Conservation (phyloP, 2,797 vertebrate genomes). For the Molossus alvarezi region DNA sequence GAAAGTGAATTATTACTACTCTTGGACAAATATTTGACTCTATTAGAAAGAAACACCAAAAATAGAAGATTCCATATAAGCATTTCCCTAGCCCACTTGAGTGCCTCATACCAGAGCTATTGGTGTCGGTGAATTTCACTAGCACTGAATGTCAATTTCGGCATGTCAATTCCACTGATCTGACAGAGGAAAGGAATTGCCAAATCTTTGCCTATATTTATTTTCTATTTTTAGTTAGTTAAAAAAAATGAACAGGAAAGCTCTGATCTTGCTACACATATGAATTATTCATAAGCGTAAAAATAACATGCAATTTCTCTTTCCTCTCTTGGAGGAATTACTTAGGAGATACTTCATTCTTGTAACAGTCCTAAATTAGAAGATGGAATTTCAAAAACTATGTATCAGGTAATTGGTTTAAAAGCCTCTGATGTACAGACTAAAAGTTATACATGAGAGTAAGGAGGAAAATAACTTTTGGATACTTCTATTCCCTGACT, state of each 20-base stretch:
- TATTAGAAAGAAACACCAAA: neutral
- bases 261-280: neutral
- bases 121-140: slow-evolving; percentile 18
- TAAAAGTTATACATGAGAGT: neutral
- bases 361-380: neutral
- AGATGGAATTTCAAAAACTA: neutral
- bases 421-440: neutral
- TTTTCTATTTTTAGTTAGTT: slow-evolving; percentile 50
- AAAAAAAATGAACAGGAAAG: slow-evolving; percentile 56
- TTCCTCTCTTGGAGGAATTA: neutral
- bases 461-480: neutral
- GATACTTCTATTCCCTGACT: neutral
- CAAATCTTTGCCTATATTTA: neutral
- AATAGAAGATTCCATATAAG: neutral
- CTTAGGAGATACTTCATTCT: neutral
- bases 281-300: neutral
- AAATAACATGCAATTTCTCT: neutral
- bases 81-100: neutral
- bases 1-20: neutral
- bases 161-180: neutral
- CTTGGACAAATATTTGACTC: neutral
- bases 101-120: slow-evolving; percentile 1
- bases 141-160: slow-evolving; percentile 9
- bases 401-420: neutral
- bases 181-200: slow-evolving; percentile 38